phyloP scores from a whole-genome alignment of 2,888 invertebrate species.

The Melanchra persicariae region DNA sequence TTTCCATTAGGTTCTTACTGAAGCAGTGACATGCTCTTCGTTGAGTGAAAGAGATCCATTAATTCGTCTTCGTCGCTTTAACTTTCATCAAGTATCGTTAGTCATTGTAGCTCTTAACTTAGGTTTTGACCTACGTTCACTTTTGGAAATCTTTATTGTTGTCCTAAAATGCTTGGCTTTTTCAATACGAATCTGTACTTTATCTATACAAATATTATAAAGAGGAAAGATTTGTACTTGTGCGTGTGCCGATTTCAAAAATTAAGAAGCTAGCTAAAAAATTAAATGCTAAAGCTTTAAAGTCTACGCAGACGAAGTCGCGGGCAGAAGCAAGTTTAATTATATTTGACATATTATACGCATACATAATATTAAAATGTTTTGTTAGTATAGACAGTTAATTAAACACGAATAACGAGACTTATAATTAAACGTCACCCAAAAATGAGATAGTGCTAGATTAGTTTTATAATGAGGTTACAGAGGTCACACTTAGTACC shows the following conservation, averaged over 20 bases:
- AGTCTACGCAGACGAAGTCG: too few species aligned
- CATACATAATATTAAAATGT: not conserved
- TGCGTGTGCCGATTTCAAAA: too few species aligned
- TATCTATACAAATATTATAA: too few species aligned
- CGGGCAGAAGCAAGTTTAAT: too few species aligned
- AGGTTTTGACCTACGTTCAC: not conserved
- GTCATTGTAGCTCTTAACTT: not conserved
- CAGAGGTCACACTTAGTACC: not conserved
- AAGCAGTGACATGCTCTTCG: slow-evolving; percentile 11
- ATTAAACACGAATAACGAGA: slow-evolving; percentile 7
- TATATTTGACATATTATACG: too few species aligned
- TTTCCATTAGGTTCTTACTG: slow-evolving; percentile 44
- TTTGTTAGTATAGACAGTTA: too few species aligned
- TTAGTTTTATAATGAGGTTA: slow-evolving; percentile 12
- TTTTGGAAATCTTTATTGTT: not conserved
- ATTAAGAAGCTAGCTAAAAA: too few species aligned
- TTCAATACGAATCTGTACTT: too few species aligned
- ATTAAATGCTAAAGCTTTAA: too few species aligned
- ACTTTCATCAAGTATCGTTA: slow-evolving; percentile 43
- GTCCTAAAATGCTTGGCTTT: not conserved
- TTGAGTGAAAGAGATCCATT: slow-evolving; percentile 5
- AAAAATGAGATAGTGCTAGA: slow-evolving; percentile 12
- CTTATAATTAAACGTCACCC: slow-evolving; percentile 21
- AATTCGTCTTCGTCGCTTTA: slow-evolving; percentile 22
- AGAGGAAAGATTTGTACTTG: too few species aligned